Base-by-base conservation (phyloP, 2,797 vertebrate species). In the Sebastes wilsoni region DNA sequence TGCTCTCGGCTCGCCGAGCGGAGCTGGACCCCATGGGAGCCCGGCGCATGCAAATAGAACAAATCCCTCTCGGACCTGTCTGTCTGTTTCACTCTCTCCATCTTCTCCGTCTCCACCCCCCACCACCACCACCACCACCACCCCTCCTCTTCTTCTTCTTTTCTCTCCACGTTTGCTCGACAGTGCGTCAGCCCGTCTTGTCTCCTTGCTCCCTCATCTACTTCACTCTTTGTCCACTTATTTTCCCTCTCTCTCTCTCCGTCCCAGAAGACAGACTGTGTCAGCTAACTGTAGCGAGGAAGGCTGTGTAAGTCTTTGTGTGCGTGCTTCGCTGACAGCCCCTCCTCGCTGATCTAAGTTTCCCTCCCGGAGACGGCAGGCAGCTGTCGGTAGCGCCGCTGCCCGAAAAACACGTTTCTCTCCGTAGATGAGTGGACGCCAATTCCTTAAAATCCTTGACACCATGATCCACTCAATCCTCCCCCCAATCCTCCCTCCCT, bases 31-130 rank as follows among this genome's bases (percentile, higher is more conserved):
- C 96, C 97, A 95, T 95, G 97, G 97, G 97, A 97, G 95, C 94
- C 95, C 92, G 90, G 95, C 95, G 95, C 97, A 97, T 97, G 97
- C 97, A 97, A 97, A 98, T 97, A 96, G 96, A 97, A 97, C 96
- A 97, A 97, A 97, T 97, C 97, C 97, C 97, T 96, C 96, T 97
- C 96, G 87, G 89, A 92, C 96, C 96, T 96, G 88, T 86, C 96
- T 96, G 86, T 92, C 89, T 92, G 85, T 89, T 89, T 87, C 94
- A 93, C 96, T 96, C 95, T 95, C 89, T 94, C 93, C 94, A 42
- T 87, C 79, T 56, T 23, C 16, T 66, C 42, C 64, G n/a, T 52
- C 91, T 88, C 93, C 70, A 27, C 6, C 56, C 22, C 8, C 8
- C 25, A 18, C 25, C 23, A 46, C 42, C 8, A 18, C 25, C 23